These are phyloP conservation scores for Carposina sasakii DNA, from an alignment of 1,140 invertebrate species.

Conservation along the genomic window DNA sequence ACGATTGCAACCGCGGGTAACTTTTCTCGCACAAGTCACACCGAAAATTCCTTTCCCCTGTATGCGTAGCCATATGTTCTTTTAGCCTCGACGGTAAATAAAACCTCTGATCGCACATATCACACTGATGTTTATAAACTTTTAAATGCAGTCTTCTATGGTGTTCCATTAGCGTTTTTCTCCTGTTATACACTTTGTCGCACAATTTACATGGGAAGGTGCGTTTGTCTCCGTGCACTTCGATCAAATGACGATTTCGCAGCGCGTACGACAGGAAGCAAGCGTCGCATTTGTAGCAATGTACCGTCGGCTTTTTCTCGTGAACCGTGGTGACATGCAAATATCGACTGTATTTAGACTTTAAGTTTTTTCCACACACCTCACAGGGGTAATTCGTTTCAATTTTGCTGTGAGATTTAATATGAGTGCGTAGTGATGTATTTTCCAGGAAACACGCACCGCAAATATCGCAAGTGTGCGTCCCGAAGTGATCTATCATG, in stretches of 20 bases:
- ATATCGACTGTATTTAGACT: constrained; percentile 52
- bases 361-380: constrained; percentile 55
- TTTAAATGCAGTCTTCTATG: constrained; percentile 54
- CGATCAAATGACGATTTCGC: constrained; percentile 50
- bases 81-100: constrained; percentile 54
- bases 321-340: constrained; percentile 52
- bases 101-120: constrained; percentile 54
- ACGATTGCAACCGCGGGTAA: constrained; percentile 50
- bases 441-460: constrained; percentile 53
- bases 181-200: constrained; percentile 55
- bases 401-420: constrained; percentile 47
- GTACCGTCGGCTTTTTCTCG: constrained; percentile 53
- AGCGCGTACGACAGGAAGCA: constrained; percentile 52
- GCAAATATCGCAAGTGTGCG: constrained; percentile 54
- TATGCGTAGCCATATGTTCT: constrained; percentile 61
- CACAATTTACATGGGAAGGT: constrained; percentile 57
- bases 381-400: constrained; percentile 53
- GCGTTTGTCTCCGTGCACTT: constrained; percentile 51
- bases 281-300: constrained; percentile 58
- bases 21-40: constrained; percentile 58
- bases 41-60: constrained; percentile 51
- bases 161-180: constrained; percentile 61
- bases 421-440: constrained; percentile 45
- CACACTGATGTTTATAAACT: constrained; percentile 52
- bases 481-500: constrained; percentile 58